A percentile compares a stretch with the other conserved stretches of the same genome.
phyloP scores from a whole-genome alignment of 2,113 vertebrate genomes.

The Cebidichthys violaceus region DNA sequence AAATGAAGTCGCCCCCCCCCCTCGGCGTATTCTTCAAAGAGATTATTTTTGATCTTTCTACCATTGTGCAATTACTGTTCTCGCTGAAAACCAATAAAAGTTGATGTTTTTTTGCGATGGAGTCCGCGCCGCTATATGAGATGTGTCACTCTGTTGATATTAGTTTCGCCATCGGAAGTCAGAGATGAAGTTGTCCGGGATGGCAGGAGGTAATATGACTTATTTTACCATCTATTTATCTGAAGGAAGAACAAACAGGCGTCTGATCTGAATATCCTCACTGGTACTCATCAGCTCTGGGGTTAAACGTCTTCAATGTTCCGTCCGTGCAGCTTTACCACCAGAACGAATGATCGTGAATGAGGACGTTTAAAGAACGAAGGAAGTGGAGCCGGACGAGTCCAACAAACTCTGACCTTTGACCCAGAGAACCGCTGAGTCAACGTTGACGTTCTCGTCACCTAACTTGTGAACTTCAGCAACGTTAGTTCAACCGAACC shows the following conservation, averaged over 20 bases:
- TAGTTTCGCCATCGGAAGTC: conserved; percentile 65
- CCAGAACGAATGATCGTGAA: no score
- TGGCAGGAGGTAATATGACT: conserved; percentile 16
- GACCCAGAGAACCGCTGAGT: no score
- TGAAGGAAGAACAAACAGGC: conserved; percentile 4
- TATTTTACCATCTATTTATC: neutral
- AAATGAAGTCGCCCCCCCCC: conserved; percentile 66
- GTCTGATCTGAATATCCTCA: neutral
- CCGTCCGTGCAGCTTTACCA: no score
- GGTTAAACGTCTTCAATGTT: no score
- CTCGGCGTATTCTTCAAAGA: conserved; percentile 54
- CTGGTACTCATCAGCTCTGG: no score
- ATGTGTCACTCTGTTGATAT: conserved; percentile 67
- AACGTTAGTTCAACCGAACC: no score
- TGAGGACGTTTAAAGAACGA: no score
- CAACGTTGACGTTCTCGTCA: no score
- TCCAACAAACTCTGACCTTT: no score
- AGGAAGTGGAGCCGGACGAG: no score
- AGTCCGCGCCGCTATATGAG: conserved; percentile 55
- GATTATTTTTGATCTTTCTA: conserved; percentile 73
- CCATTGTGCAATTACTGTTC: conserved; percentile 72
- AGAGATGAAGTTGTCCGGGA: conserved; percentile 34
- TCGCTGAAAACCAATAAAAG: conserved; percentile 73
- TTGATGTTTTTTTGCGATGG: conserved; percentile 41
- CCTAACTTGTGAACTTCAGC: no score